Evolutionary conservation across 2,888 invertebrate species (phyloP), one percentile per base, ranked within the genome.

Genomic region (Tiphia femorata): DNA sequence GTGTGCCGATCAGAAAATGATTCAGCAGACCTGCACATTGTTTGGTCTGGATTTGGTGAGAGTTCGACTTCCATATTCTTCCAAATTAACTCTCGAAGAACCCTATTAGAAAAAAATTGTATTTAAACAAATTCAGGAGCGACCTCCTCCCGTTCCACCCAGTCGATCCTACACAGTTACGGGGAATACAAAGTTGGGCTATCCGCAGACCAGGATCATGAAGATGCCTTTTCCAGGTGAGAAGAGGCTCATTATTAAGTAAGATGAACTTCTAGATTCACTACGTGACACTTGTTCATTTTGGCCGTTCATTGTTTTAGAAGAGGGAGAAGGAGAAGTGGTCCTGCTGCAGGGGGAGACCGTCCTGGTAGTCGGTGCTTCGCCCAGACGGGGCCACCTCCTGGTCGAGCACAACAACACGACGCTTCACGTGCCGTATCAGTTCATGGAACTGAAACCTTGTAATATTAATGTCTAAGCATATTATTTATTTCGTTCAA

Each of bases 131-230:
- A 63, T 67, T 62, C 75, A 93, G 93, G 95, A 96, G 85, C 88
- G 94, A 61, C 95, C 96, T 27, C 97, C 97, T 27, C 95, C 96
- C 23, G 91, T 97, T 64, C 97, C 97, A 42, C 93, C 95, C 25
- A 92, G 94, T 75, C 89, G 97, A 72, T 90, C 94, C 1, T 97
- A 97, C 85, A 96, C 95, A 4, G 94, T 97, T 56, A 88, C 92
- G 21, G 95, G 95, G 73, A 95, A 95, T 83, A 93, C 94, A 55
- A 96, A 96, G 86, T 86, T 96, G 67, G 92, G 94, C 72, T 97
- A 96, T 86, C 97, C 97, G 63, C 97, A 97, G 86, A 93, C 91
- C 70, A 89, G 97, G 79, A 87, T 93, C 55, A 95, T 97, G 93
- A 94, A 94, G 85, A 92, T 93, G 88, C 92, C 92, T 71, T 97